Evolutionary conservation across 2,797 vertebrate genomes (phyloP), one percentile per base, ranked within the genome.

Genomic region (Coreius guichenoti): DNA sequence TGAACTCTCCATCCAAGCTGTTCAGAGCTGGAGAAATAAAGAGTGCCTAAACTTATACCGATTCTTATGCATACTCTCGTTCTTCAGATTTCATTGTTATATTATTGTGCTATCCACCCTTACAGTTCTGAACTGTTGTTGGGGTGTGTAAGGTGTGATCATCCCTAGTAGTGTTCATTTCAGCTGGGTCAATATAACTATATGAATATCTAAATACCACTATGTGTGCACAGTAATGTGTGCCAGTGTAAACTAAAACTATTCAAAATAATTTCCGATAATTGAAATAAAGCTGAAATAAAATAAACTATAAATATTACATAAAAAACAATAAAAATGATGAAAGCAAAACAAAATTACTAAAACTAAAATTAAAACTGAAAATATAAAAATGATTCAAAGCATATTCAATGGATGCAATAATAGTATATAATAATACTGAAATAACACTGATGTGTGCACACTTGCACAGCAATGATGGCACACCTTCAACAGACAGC

Each of bases 401-500:
- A 58, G 9, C 56, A 4, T n/a, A 58, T n/a, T 58, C 1, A 58
- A 58, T n/a, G 1, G 23, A n/a, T 58, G 11, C 11, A 58, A 58
- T 58, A 58, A 8, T 65, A 16, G 3, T 29, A 16, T 29, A 14
- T 63, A 63, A 31, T 65, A 65, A 29, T 31, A 23, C 5, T 56
- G 7, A 36, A n/a, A 58, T 58, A 9, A 16, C 51, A n/a, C 4
- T n/a, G 49, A 56, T 56, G 23, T 76, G 61, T 36, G 16, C 14
- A 23, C n/a, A 47, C 16, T 12, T 5, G n/a, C 8, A 47, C 8
- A 54, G 12, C n/a, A 5, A 26, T 11, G 4, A 7, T 21, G 16
- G 17, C 95, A 93, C 89, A 98, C 97, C 97, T 81, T 95, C 95
- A 81, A 98, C 92, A 0, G 97, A 96, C 85, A 97, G 94, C 21